A percentile compares a stretch with the other conserved stretches of the same genome.
Evolutionary conservation across 2,113 vertebrate species (phyloP).

Genomic region (Hippocampus zosterae): DNA sequence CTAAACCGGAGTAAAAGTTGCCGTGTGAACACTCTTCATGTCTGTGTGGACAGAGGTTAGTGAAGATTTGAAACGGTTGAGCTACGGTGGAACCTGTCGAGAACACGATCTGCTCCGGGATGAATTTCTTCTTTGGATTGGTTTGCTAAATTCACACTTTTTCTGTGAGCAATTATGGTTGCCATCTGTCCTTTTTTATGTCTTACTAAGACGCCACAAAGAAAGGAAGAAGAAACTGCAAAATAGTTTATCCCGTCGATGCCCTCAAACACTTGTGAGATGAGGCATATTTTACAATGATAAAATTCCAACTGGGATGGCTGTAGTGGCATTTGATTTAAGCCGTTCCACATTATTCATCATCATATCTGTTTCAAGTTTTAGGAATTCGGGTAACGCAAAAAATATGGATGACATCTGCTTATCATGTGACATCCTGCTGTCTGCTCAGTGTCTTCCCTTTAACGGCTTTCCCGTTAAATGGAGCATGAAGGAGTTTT

Average conservation of each 20-base stretch:
- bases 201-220: neutral
- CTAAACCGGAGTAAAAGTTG: no score
- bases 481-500: neutral
- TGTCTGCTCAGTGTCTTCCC: neutral
- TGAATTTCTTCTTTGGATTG: neutral
- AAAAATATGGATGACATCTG: neutral
- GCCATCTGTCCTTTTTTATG: neutral
- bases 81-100: neutral
- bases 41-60: neutral
- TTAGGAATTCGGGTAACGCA: neutral
- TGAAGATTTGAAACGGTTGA: neutral
- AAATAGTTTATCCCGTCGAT: neutral
- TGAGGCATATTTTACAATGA: neutral
- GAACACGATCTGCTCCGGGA: neutral
- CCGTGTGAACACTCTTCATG: no score
- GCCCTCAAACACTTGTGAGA: neutral
- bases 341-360: neutral
- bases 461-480: neutral
- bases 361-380: neutral
- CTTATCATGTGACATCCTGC: neutral
- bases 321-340: neutral
- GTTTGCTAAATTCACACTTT: neutral
- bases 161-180: neutral
- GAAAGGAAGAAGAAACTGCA: neutral
- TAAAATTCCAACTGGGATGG: neutral